Base-by-base conservation (phyloP, 2,113 vertebrate species). In the Gallinago undulata region DNA sequence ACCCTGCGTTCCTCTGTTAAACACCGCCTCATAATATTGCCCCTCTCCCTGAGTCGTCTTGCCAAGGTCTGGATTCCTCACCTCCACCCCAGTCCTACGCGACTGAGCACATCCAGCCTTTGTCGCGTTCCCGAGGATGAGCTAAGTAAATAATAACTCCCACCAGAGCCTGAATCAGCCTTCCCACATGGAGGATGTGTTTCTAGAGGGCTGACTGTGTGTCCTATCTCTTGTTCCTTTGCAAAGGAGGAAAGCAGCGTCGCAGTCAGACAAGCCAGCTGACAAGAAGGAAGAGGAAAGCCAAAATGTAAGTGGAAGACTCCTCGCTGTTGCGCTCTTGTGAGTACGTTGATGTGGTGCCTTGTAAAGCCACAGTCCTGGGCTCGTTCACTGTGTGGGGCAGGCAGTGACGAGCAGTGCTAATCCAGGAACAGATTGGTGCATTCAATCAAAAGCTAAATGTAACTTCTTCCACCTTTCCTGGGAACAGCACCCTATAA, bases 241-340 rank as follows among this genome's bases (percentile, higher is more conserved):
- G 60, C 84, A 87, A 93, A 99, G 99, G 98, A 99, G 99, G 95
- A 99, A 99, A 99, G 99, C 99, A 94, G 99, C 99, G 1, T 99
- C 99, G 56, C 99, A 99, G 90, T 98, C 99, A 90, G 99, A 99
- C 97, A 99, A 99, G 98, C 99, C 99, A 17, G 98, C 98, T 73
- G 99, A 99, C 78, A 99, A 96, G 96, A 98, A 97, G 94, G 99
- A 99, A 62, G 99, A 99, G 73, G 99, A 99, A 91, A 98, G 98
- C 97, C 99, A 99, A 98, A 99, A 98, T 7, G 99, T 99, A 93
- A 99, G 99, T 98, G 63, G 55, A 90, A 75, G 33, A 24, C 66
- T 80, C 63, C n/a, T 77, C 22, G 2, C 8, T n/a, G 17, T 59
- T 77, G 33, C 57, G 57, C 43, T 87, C 28, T 84, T 87, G 53